Conservation (phyloP, 2,113 vertebrate genomes). For the Rhinopomastus cyanomelas region DNA sequence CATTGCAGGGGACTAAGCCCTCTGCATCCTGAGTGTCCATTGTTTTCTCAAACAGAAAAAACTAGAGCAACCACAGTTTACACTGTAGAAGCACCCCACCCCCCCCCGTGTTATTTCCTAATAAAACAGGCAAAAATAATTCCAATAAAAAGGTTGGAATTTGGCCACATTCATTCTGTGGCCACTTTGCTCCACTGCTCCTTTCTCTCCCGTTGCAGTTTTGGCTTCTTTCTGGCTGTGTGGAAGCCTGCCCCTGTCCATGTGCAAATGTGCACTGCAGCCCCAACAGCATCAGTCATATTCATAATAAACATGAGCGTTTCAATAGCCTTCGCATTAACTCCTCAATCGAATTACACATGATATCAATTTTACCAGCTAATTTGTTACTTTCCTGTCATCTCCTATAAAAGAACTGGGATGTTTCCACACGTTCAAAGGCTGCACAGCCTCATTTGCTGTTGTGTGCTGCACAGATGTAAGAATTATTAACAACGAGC, state of each 20-base stretch:
- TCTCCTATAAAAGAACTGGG: not conserved
- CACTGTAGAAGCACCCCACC: not conserved
- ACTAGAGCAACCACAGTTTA: not conserved
- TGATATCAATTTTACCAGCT: not conserved
- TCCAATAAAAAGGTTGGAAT: not conserved
- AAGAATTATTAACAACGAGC: constrained; percentile 21
- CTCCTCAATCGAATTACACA: not conserved
- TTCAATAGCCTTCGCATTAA: not conserved
- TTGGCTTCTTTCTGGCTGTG: not conserved
- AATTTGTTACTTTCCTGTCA: not conserved
- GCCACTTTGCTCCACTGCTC: not conserved
- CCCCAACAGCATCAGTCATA: not conserved
- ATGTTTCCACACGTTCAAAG: not conserved
- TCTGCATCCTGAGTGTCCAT: not conserved
- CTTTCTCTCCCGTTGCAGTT: not conserved
- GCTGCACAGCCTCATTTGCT: not conserved
- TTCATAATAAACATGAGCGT: not conserved
- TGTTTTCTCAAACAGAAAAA: not conserved
- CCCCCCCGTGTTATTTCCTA: not conserved
- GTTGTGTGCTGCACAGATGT: not conserved
- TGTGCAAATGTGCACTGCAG: not conserved
- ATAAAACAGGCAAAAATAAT: not conserved
- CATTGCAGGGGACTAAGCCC: not conserved
- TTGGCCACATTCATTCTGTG: not conserved
- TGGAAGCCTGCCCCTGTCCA: not conserved